These are phyloP conservation scores for Brachypodius melanocephalos DNA, from an alignment of 2,113 vertebrate species.

Conservation along the genomic window DNA sequence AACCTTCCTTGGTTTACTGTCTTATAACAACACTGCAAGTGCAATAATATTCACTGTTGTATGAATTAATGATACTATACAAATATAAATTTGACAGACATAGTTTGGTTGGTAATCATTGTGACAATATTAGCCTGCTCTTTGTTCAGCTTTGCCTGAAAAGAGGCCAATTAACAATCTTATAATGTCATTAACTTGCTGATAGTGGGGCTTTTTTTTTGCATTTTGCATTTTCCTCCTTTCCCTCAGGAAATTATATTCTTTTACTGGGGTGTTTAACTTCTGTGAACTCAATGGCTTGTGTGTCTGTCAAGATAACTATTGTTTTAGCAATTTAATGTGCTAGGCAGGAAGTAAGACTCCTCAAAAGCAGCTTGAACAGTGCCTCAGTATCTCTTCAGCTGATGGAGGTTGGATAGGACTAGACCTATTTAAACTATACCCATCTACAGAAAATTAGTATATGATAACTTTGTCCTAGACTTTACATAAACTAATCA, in stretches of 20 bases:
- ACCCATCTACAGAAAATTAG: background rate
- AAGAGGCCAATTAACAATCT: background rate
- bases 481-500: background rate
- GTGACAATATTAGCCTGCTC: background rate
- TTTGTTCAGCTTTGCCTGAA: background rate
- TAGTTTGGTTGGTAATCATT: background rate
- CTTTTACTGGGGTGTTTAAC: background rate
- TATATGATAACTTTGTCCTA: background rate
- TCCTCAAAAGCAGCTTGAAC: background rate
- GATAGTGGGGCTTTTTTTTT: background rate
- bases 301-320: background rate
- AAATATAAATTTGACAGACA: background rate
- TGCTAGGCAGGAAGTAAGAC: background rate
- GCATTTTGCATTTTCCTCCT: background rate
- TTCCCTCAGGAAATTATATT: background rate
- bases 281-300: background rate
- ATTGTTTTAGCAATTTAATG: background rate
- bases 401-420: background rate
- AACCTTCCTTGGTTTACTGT: background rate
- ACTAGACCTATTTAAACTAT: background rate
- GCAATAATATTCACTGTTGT: background rate
- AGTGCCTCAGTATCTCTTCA: background rate
- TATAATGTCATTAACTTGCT: background rate
- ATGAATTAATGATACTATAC: background rate
- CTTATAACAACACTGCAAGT: background rate